phyloP scores from a whole-genome alignment of 30 jellyfish, hydroid and myxozoan species.

The Hydractinia echinata region DNA sequence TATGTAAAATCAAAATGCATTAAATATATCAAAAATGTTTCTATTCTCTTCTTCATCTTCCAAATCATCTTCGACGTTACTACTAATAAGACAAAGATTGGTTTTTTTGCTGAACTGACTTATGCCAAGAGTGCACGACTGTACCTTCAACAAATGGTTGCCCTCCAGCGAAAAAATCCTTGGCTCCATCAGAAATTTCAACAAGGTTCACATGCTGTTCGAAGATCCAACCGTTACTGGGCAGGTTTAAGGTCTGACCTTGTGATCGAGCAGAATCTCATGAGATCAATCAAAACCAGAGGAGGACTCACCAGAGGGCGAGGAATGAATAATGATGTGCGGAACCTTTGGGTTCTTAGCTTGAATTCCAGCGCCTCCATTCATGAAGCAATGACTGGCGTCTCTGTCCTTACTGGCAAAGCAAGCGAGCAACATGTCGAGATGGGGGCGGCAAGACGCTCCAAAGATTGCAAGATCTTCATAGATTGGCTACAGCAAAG shows the following conservation, averaged over 20 bases:
- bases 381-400: conserved; percentile 40
- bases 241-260: conserved; percentile 56
- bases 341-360: conserved; percentile 40
- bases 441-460: conserved; percentile 34
- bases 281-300: conserved; percentile 43
- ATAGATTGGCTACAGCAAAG: too few species aligned
- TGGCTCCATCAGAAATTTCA: conserved; percentile 11
- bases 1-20: too few species aligned
- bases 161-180: conserved; percentile 39
- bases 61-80: too few species aligned
- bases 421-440: conserved; percentile 56
- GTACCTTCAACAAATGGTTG: too few species aligned
- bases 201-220: conserved; percentile 34
- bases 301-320: conserved; percentile 58
- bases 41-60: too few species aligned
- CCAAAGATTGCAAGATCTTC: background rate
- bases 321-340: conserved; percentile 31
- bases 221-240: conserved; percentile 30
- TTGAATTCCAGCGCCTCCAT: conserved; percentile 14
- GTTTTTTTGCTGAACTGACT: too few species aligned
- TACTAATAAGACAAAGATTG: too few species aligned
- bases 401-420: conserved; percentile 12
- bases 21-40: too few species aligned
- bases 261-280: conserved; percentile 49
- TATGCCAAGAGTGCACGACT: too few species aligned